Percentiles rank a stretch among this genome's conserved stretches.
These are phyloP conservation scores for Physella acuta DNA, from an alignment of 1,140 invertebrate species.

Conservation along the genomic window DNA sequence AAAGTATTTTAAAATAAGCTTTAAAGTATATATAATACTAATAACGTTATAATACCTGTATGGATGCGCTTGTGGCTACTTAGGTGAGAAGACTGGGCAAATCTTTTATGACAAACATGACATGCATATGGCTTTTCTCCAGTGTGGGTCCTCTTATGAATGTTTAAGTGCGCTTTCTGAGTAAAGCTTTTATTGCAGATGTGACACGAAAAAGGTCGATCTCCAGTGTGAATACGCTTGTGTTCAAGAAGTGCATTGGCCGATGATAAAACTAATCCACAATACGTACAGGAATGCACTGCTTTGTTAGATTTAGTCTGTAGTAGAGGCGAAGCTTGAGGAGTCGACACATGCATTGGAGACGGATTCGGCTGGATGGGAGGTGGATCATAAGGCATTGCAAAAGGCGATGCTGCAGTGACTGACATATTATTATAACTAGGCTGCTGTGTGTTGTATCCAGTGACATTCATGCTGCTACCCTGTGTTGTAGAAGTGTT, in stretches of 20 bases:
- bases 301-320: constrained; percentile 5
- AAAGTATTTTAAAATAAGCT: no score
- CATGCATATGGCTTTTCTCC: constrained; percentile 38
- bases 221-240: constrained; percentile 34
- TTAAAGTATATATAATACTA: constrained; percentile 18
- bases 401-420: neutral
- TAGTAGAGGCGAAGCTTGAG: neutral
- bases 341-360: neutral
- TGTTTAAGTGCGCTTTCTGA: constrained; percentile 37
- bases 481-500: neutral
- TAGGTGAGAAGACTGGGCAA: constrained; percentile 38
- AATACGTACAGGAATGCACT: constrained; percentile 22
- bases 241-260: constrained; percentile 32
- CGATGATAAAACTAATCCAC: constrained; percentile 25
- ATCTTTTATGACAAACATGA: constrained; percentile 33
- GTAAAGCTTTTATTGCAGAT: constrained; percentile 40
- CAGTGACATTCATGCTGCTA: neutral
- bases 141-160: constrained; percentile 37
- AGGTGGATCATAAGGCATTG: constrained; percentile 23
- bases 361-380: constrained; percentile 4
- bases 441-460: constrained; percentile 10
- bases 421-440: constrained; percentile 13
- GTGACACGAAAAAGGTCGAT: constrained; percentile 34
- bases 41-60: constrained; percentile 24
- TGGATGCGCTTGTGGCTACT: constrained; percentile 36